phyloP scores from a whole-genome alignment of 2,797 vertebrate genomes.

The Lithobates sylvaticus region DNA sequence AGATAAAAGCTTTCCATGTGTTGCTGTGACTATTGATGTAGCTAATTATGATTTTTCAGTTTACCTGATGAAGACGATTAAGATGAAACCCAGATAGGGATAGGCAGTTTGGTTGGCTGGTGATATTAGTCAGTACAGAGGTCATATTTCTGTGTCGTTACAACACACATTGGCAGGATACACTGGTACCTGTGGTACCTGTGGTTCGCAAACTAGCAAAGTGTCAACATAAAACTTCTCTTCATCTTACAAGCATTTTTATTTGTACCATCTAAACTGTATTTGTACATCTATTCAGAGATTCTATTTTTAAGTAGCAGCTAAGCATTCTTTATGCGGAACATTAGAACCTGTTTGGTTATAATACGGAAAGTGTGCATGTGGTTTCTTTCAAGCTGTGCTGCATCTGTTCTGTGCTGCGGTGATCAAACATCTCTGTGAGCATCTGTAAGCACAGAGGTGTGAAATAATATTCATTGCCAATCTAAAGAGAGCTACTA shows the following conservation, averaged over 20 bases:
- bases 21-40: too few species aligned
- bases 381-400: constrained; percentile 32
- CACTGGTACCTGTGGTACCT: too few species aligned
- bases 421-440: constrained; percentile 43
- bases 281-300: neutral
- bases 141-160: too few species aligned
- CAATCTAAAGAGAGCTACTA: constrained; percentile 30
- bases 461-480: constrained; percentile 45
- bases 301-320: constrained; percentile 3
- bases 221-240: too few species aligned
- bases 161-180: too few species aligned
- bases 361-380: constrained; percentile 16
- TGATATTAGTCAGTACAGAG: too few species aligned
- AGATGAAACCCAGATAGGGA: too few species aligned
- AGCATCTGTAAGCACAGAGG: constrained; percentile 39
- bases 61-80: too few species aligned
- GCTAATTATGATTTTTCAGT: too few species aligned
- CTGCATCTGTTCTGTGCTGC: constrained; percentile 33
- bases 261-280: neutral
- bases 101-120: too few species aligned
- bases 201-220: too few species aligned
- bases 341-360: constrained; percentile 38
- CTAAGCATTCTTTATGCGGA: constrained; percentile 24
- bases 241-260: neutral
- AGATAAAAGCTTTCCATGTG: too few species aligned